phyloP scores from a whole-genome alignment of 2,888 invertebrate genomes.

The Arge pagana region DNA sequence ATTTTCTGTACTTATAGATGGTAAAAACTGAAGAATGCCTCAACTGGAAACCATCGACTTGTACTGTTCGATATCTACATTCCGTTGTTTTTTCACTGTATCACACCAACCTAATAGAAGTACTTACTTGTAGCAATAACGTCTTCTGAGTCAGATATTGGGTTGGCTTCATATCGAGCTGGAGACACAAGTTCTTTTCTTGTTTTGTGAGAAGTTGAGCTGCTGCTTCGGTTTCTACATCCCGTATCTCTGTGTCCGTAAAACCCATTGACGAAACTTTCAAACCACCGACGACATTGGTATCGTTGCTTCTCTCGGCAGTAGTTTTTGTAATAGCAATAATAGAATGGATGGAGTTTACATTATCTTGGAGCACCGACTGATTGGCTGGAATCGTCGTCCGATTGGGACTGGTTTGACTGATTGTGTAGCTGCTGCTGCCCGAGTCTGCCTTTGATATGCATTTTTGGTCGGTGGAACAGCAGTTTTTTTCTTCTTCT shows the following conservation, averaged over 20 bases:
- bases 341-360: slow-evolving; percentile 52
- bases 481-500: slow-evolving; percentile 78
- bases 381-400: slow-evolving; percentile 56
- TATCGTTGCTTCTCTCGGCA: slow-evolving; percentile 62
- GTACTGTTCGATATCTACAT: too few species aligned
- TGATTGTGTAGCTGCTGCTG: slow-evolving; percentile 45
- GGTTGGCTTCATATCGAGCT: slow-evolving; percentile 79
- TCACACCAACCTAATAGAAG: slow-evolving; percentile 15
- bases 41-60: too few species aligned
- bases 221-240: slow-evolving; percentile 54
- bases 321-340: slow-evolving; percentile 59
- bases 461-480: slow-evolving; percentile 87
- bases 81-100: slow-evolving; percentile 1
- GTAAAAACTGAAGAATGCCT: too few species aligned
- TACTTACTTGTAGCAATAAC: slow-evolving; percentile 73
- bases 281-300: slow-evolving; percentile 64
- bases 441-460: slow-evolving; percentile 70
- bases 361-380: slow-evolving; percentile 52
- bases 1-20: background rate
- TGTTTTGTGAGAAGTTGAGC: slow-evolving; percentile 54
- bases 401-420: slow-evolving; percentile 53
- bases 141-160: slow-evolving; percentile 90
- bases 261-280: slow-evolving; percentile 10
- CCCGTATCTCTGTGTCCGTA: slow-evolving; percentile 40
- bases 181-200: slow-evolving; percentile 55